Base-by-base conservation (phyloP, 2,113 vertebrate species). In the Ibidorhyncha struthersii region DNA sequence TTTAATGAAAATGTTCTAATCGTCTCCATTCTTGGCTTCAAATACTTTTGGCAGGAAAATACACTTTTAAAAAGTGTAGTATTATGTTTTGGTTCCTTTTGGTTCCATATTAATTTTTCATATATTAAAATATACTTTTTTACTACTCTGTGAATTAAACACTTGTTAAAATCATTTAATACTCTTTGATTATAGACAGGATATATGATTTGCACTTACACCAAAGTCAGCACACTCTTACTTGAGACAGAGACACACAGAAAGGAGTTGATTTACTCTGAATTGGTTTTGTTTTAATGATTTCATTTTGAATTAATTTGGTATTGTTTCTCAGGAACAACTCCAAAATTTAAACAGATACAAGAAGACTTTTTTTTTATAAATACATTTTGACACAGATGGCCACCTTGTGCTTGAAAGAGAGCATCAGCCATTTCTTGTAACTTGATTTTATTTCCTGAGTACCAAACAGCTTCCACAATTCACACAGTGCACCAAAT, bases 301-400 rank as follows among this genome's bases (percentile, higher is more conserved):
- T 7, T 26, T 77, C 4, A n/a, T 81, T 81, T 87, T 72, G 3
- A 58, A 90, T 52, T 87, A 0, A 38, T 38, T 71, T 87, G 14
- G 19, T 49, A 52, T 18, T 0, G 21, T 77, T 71, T 90, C 26
- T 67, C 26, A 47, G 20, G 4, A 52, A 7, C 1, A 67, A 26
- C 11, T 15, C 67, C 17, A 34, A 43, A 43, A 58, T 69, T 58
- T 12, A 81, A 77, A 43, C 13, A 32, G 49, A 63, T 43, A n/a
- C 6, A 72, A 52, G 26, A 71, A 43, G 40, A 32, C 1, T 2
- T 11, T 47, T 26, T 26, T 40, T 71, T 40, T 29, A 40, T 56
- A 59, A 84, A 77, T 29, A 32, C 0, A 0, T 10, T 52, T 84
- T 71, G 12, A 80, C 12, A 14, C 22, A 43, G 16, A 36, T 2